Conservation (phyloP, 1,140 invertebrate species). For the Amphibalanus amphitrite region DNA sequence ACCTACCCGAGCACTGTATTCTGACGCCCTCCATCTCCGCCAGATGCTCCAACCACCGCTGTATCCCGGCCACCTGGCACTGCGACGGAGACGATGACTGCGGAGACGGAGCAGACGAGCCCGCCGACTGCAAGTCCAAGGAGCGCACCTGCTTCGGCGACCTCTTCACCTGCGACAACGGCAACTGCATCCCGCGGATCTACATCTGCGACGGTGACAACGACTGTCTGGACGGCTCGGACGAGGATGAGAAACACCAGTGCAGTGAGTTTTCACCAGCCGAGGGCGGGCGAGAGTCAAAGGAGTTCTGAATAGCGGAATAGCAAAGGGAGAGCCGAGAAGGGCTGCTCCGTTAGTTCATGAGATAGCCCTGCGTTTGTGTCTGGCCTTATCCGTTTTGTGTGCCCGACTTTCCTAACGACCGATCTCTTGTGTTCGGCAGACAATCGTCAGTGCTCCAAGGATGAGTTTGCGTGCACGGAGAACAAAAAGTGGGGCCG, state of each 20-base stretch:
- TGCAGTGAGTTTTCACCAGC: slow-evolving; percentile 77
- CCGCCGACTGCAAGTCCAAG: slow-evolving; percentile 60
- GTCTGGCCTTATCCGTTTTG: no score
- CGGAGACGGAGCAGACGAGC: slow-evolving; percentile 69
- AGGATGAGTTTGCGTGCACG: slow-evolving; percentile 75
- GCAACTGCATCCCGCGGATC: slow-evolving; percentile 74
- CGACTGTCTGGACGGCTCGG: slow-evolving; percentile 82
- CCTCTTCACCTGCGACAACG: slow-evolving; percentile 88
- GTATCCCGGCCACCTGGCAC: slow-evolving; percentile 70
- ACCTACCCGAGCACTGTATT: not conserved
- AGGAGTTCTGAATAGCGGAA: no score
- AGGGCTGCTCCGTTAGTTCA: no score
- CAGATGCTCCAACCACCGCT: slow-evolving; percentile 24
- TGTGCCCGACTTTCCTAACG: no score
- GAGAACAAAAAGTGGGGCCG: no score
- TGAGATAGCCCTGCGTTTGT: no score
- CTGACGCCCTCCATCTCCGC: slow-evolving; percentile 6
- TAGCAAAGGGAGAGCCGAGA: no score
- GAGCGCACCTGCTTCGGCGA: slow-evolving; percentile 90
- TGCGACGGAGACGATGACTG: slow-evolving; percentile 83
- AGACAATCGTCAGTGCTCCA: slow-evolving; percentile 77
- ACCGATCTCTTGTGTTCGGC: no score
- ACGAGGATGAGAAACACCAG: slow-evolving; percentile 76
- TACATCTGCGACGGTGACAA: slow-evolving; percentile 96
- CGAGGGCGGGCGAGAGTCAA: no score